Conservation (phyloP, 2,113 vertebrate species). For the Anoura caudifer region DNA sequence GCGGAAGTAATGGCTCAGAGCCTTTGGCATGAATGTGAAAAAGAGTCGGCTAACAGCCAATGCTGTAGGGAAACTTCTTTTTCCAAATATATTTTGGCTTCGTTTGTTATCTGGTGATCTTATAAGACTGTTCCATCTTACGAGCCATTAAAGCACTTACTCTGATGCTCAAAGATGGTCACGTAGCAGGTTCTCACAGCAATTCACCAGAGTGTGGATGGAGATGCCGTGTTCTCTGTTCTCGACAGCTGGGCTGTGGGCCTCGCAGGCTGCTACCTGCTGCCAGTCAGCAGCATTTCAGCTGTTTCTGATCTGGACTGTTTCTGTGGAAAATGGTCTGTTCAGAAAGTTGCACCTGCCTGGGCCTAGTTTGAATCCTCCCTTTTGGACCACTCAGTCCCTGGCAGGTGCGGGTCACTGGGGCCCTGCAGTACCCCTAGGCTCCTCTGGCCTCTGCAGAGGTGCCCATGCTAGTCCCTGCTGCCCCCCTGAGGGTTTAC, state of each 20-base stretch:
- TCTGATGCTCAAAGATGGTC: neutral
- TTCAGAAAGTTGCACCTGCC: neutral
- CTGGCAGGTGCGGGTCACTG: neutral
- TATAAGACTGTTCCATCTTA: neutral
- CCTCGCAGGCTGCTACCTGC: neutral
- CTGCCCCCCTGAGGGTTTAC: neutral
- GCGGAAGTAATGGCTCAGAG: neutral
- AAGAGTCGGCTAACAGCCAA: neutral
- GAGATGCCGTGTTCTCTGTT: neutral
- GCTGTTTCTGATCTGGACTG: neutral
- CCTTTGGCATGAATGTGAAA: neutral
- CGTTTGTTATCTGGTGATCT: neutral
- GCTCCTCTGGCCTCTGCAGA: neutral
- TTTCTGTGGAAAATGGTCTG: neutral
- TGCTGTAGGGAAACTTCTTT: neutral
- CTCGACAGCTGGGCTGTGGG: accelerated
- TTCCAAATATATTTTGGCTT: neutral
- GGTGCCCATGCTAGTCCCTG: neutral
- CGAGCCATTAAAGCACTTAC: neutral
- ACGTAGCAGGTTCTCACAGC: neutral
- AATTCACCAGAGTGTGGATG: neutral
- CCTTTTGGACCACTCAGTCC: neutral
- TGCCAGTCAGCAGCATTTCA: neutral
- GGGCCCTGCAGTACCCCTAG: neutral
- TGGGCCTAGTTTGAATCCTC: neutral